Percentiles rank a stretch among this genome's conserved stretches.
phyloP scores from a whole-genome alignment of 2,797 vertebrate species.

The Acanthis flammea region DNA sequence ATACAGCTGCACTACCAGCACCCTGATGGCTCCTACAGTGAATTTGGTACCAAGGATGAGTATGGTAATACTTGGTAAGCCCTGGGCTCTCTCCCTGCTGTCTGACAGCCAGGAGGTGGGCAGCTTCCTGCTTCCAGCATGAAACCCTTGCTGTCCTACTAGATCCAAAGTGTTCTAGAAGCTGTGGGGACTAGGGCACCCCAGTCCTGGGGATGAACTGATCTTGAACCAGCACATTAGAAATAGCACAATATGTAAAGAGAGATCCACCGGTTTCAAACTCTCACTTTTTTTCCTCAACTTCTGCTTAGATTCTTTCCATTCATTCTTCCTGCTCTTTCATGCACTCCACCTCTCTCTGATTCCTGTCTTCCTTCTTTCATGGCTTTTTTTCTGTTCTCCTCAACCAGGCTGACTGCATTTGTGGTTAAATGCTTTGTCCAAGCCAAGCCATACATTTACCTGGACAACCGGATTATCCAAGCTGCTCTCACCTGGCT shows the following conservation, averaged over 20 bases:
- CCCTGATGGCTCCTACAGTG: slow-evolving; percentile 63
- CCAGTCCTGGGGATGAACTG: background rate
- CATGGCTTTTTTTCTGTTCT: background rate
- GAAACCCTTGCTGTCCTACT: background rate
- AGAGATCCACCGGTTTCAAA: background rate
- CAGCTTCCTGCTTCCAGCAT: background rate
- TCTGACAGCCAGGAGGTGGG: background rate
- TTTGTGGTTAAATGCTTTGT: slow-evolving; percentile 89
- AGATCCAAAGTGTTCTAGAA: background rate
- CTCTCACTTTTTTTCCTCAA: background rate
- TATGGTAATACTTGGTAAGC: slow-evolving; percentile 66
- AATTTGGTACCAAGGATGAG: slow-evolving; percentile 49
- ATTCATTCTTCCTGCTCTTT: background rate
- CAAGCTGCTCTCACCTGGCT: slow-evolving; percentile 79
- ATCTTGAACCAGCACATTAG: background rate
- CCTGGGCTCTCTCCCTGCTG: background rate
- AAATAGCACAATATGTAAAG: background rate
- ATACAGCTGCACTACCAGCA: slow-evolving; percentile 63
- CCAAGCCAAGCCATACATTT: slow-evolving; percentile 80
- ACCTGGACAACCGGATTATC: slow-evolving; percentile 74
- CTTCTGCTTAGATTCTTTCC: background rate
- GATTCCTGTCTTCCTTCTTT: background rate
- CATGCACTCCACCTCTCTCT: background rate
- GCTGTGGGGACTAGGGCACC: background rate
- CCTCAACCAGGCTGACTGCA: slow-evolving; percentile 80